These are phyloP conservation scores for Oncorhynchus kisutch DNA, from an alignment of 2,113 vertebrate genomes.

Conservation along the genomic window DNA sequence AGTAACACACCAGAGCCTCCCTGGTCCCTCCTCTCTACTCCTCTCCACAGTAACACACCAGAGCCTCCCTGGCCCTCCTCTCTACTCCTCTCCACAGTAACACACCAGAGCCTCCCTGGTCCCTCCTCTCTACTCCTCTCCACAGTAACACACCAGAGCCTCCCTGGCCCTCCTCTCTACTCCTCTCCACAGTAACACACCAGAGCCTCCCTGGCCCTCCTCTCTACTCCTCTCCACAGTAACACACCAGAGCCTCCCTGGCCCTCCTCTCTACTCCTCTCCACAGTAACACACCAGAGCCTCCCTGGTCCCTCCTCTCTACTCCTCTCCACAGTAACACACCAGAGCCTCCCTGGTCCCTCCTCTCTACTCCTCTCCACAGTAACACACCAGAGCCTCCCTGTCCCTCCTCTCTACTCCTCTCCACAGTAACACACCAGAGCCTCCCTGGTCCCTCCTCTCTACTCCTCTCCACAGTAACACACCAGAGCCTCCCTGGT, in stretches of 20 bases:
- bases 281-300: neutral
- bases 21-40: rapidly evolving
- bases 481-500: neutral
- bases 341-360: too few relatives aligned
- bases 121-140: neutral
- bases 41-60: too few relatives aligned
- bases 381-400: neutral
- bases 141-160: too few relatives aligned
- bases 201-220: neutral
- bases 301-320: neutral
- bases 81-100: neutral
- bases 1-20: too few relatives aligned
- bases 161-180: neutral
- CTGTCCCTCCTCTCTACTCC: neutral
- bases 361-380: too few relatives aligned
- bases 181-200: neutral
- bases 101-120: neutral
- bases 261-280: neutral
- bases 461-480: too few relatives aligned
- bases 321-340: neutral
- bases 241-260: neutral
- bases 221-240: neutral
- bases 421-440: too few relatives aligned
- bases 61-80: neutral
- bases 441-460: rapidly evolving